Evolutionary conservation across 1,140 invertebrate species (phyloP), one percentile per base, ranked within the genome.

Genomic region (Drosophila aff.): DNA sequence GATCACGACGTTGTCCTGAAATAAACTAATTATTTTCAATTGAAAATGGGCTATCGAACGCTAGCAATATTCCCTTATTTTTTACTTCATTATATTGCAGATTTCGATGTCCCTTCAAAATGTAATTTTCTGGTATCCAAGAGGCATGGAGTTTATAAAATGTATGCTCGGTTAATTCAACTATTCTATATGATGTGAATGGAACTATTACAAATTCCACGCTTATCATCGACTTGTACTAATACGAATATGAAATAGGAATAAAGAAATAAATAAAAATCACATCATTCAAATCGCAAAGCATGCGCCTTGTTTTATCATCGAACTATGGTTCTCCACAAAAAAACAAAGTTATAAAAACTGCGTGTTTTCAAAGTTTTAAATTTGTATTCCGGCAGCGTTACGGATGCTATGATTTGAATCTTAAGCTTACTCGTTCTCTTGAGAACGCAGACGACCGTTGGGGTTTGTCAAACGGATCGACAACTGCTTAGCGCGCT

Each of bases 381-480:
- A 82, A 72, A 76, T 55, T 41, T 81, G 57, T 89, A 87, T 87
- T 89, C 85, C 81, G 85, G 79, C 55, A 66, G 85, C 77, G 77
- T 90, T 85, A 83, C 64, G 69, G 63, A 67, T 66, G 65, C 74
- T 23, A 21, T n/a, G 67, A 76, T 49, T 21, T 69, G 43, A 76
- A 92, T 78, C 71, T 84, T 90, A 92, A 84, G 83, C 92, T 96
- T 99, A 99, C 95, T 99, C 98, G 93, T 98, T 98, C 94, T 99
- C 99, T 95, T 99, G 98, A 83, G 97, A 98, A 87, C 99, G 96
- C 81, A 99, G 95, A 82, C 99, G 96, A 83, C 99, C 98, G 93
- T 98, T 97, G 50, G 97, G 96, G 94, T 99, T 99, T 41, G 98
- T 99, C 15, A 99, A 95, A 81, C 98, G 96, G 92, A 99, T 98